phyloP scores from a whole-genome alignment of 2,888 invertebrate species.

The Xylocampa areola region DNA sequence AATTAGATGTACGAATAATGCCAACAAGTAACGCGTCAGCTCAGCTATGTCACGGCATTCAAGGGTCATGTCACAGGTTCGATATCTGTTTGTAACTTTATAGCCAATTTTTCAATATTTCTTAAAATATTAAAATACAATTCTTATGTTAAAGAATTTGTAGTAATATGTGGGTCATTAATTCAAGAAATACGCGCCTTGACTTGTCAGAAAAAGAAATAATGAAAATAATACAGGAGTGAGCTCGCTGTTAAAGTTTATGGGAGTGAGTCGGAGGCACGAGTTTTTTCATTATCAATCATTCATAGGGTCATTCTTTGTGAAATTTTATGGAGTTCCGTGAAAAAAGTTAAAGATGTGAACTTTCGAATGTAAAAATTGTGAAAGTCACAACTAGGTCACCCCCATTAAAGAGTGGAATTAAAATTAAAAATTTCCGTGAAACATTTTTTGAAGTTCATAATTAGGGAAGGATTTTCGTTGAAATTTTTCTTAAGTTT shows the following conservation, averaged over 20 bases:
- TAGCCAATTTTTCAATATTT: no score
- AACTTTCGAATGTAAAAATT: slow-evolving; percentile 48
- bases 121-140: no score
- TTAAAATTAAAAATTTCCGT: slow-evolving; percentile 41
- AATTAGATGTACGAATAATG: no score
- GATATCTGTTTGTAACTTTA: no score
- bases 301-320: slow-evolving; percentile 45
- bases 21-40: no score
- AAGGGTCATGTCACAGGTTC: no score
- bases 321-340: slow-evolving; percentile 37
- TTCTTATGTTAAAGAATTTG: no score
- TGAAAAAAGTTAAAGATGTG: slow-evolving; percentile 43
- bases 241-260: slow-evolving; percentile 25
- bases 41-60: no score
- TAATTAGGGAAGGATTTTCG: slow-evolving; percentile 51
- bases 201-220: slow-evolving; percentile 4
- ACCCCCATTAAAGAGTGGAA: slow-evolving; percentile 45
- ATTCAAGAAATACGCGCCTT: no score
- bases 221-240: slow-evolving; percentile 27
- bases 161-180: no score
- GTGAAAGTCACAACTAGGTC: slow-evolving; percentile 51
- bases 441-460: slow-evolving; percentile 47
- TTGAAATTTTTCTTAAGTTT: slow-evolving; percentile 5
- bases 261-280: slow-evolving; percentile 22
- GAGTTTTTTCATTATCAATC: slow-evolving; percentile 56